Evolutionary conservation across 1,140 invertebrate species (phyloP), one percentile per base, ranked within the genome.

Genomic region (Drosophila suzukii): DNA sequence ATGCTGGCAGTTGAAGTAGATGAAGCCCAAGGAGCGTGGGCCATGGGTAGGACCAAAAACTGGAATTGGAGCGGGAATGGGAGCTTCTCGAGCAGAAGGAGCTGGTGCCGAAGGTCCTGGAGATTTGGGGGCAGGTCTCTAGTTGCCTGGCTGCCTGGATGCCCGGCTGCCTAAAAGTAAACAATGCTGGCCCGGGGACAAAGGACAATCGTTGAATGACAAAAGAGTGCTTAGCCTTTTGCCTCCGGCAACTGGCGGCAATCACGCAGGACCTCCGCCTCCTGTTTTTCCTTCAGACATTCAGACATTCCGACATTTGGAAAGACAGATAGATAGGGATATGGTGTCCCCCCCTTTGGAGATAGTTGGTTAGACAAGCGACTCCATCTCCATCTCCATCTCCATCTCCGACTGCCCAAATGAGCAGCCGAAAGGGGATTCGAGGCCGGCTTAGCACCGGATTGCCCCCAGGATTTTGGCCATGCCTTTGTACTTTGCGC

Each of bases 181-280:
- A 86, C 78, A 85, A 86, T 75, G 73, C 67, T 71, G 53, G 67
- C 65, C 44, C 57, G 43, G 76, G 75, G 60, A 89, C 84, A 88
- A 89, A 89, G 78, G 78, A 83, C 84, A 90, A 81, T 84, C 85
- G 81, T 60, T 81, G 84, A 81, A 84, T 84, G 85, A 90, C 84
- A 84, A 89, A 84, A 81, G 74, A 84, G 81, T 84, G 80, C 84
- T 89, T 90, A 85, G 84, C 84, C 85, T 84, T 63, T 71, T 72
- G 68, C 68, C 67, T 56, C 73, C 78, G 81, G 77, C 81, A 78
- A 88, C 84, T 84, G 84, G 84, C 84, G 81, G 84, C 81, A 88
- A 88, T 89, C 84, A 88, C 72, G 54, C 81, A 75, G 85, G 81
- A 75, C 63, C 51, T 57, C 54, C 62, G 43, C 38, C 55, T 38